Conservation (phyloP, 2,797 vertebrate species). For the Anguilla obscura region DNA sequence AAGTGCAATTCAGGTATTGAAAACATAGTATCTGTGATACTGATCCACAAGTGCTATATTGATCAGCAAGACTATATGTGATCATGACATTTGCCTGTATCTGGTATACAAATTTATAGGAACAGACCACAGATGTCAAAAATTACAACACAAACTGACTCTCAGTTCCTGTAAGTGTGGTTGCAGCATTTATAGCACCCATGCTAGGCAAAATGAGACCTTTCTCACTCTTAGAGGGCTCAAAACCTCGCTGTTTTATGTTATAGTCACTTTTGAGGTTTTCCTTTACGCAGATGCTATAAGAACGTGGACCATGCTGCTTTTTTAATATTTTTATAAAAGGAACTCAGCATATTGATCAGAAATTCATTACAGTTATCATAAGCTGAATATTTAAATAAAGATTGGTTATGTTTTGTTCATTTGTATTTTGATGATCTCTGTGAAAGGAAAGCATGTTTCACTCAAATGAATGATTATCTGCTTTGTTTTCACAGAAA, state of each 20-base stretch:
- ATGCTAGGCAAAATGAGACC: no score
- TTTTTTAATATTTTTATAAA: background rate
- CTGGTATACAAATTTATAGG: background rate
- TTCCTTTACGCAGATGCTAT: background rate
- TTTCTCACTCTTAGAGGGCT: background rate
- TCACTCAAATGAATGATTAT: background rate
- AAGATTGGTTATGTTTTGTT: background rate
- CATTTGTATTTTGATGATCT: background rate
- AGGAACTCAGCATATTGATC: background rate
- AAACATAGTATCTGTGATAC: background rate
- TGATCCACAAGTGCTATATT: background rate
- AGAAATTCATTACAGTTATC: background rate
- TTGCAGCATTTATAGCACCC: background rate
- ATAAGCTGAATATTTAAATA: background rate
- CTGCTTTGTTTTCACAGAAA: background rate
- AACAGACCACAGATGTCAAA: background rate
- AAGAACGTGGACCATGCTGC: background rate
- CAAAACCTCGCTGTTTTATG: background rate
- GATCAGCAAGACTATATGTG: background rate
- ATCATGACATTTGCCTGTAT: background rate
- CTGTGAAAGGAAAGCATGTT: background rate
- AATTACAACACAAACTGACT: background rate
- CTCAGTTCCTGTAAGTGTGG: background rate
- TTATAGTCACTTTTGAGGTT: background rate
- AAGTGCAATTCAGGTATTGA: background rate